Base-by-base conservation (phyloP, 2,888 invertebrate genomes). In the Orchesellides sinensis region DNA sequence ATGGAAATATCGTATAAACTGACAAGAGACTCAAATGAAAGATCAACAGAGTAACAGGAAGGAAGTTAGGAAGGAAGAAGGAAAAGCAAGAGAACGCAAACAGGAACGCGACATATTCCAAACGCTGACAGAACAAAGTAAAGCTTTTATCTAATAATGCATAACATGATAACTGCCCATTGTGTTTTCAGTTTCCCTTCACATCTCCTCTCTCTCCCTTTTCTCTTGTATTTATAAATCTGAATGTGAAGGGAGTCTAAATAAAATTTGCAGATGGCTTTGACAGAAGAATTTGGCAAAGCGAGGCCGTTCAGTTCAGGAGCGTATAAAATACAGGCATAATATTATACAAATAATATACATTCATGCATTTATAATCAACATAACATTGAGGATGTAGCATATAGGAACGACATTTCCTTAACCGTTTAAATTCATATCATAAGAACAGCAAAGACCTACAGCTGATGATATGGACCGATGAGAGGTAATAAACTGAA, bases 241-340 rank as follows among this genome's bases (percentile, higher is more conserved):
- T 65, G 27, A 32, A 49, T 69, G 68, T 23, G 74, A 80, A 72
- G 68, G 81, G 77, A 72, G 72, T 56, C 25, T 75, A 77, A 84
- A 83, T 81, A 83, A 84, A 83, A 81, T 81, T 74, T 83, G 75
- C 84, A 86, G 84, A 86, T 70, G 77, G 84, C 84, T 86, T 83
- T 84, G 83, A 83, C 86, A 84, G 75, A 85, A 84, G 80, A 85
- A 86, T 86, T 86, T 85, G 86, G 85, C 85, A 86, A 81, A 77
- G 73, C 84, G 85, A 84, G 85, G 85, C 84, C 81, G 84, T 78
- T 84, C n/a, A n/a, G n/a, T n/a, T n/a, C 61, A 54, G 32, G 27
- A 35, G 23, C 47, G n/a, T n/a, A n/a, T n/a, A n/a, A n/a, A n/a
- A n/a, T n/a, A n/a, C n/a, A n/a, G n/a, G n/a, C n/a, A n/a, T n/a